Base-by-base conservation (phyloP, 1,140 invertebrate species). In the Leptestheria dahalacensis region DNA sequence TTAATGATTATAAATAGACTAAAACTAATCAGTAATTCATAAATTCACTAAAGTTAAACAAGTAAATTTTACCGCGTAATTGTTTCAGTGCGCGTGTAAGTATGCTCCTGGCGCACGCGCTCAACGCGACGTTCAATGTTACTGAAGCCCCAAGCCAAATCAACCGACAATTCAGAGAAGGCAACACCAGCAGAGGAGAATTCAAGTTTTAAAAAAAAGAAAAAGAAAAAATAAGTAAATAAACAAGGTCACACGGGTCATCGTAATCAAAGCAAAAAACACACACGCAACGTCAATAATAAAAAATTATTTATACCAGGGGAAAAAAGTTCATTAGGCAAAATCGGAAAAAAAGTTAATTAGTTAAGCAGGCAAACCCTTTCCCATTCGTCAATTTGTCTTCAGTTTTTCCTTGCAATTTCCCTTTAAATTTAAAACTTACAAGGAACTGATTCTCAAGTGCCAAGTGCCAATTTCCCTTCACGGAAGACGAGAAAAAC, bases 11-110 rank as follows among this genome's bases (percentile, higher is more conserved):
- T 12, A 52, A 20, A 20, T n/a, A 52, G 28, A 6, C 4, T 49
- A 52, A 11, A 52, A 12, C 46, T 47, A 52, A 15, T 23, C n/a
- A 4, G 6, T 4, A 20, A 23, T 25, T 52, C 24, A 23, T 25
- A 52, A 52, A 12, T 4, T 15, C 50, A 20, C 15, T 10, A 26
- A 9, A 49, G 4, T 25, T 25, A 26, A 26, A 26, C 28, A 23
- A 52, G 28, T 23, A 26, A 21, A 52, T 52, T 25, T 25, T 55
- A 55, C 53, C 53, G 53, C 21, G 53, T 55, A 28, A 55, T 29
- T 26, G 53, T 55, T 55, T 55, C 53, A 20, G 53, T 55, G 26
- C 33, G 26, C 20, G 28, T 29, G 33, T 55, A 33, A 33, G 53
- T 55, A 33, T 33, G 53, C 53, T 55, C 53, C 33, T 55, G 26